Evolutionary conservation across 2,888 invertebrate genomes (phyloP), one percentile per base, ranked within the genome.

Genomic region (Phengaris arion): DNA sequence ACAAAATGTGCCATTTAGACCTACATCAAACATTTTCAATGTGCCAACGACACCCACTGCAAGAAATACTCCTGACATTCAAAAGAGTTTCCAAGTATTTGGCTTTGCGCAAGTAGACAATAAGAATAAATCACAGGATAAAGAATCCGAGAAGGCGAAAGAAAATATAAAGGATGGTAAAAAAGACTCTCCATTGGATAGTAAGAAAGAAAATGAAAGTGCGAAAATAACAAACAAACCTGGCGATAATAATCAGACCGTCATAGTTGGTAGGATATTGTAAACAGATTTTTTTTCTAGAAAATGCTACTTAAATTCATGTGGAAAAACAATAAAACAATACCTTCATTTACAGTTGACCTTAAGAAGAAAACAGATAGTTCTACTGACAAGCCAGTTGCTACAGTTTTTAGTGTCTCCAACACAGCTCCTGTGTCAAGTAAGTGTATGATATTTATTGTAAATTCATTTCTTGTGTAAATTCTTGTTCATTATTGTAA

Each of bases 1-100:
- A 82, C 86, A 82, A 74, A 78, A 48, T 13, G 80, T 81, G 76
- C 74, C 77, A 76, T 84, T 85, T 6, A 89, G 90, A 84, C 85
- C 87, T 3, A 78, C 87, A 22, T 83, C 86, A 0, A 88, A 86
- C 77, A 78, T 88, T 55, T 90, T 90, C 77, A 87, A 81, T 88
- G 90, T 81, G 75, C 83, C 13, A 77, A 84, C 9, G 79, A 84
- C 2, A 79, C 84, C 2, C 79, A 85, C 55, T 72, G 80, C n/a
- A 82, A 77, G 86, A 75, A 85, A 83, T 79, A 85, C 86, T 46
- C 84, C 83, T 3, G 87, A 88, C 80, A 82, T 87, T 59, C 76
- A 87, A 57, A 88, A 86, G 82, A 83, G 81, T 57, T 75, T 77
- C 22, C 81, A 84, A 83, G 81, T 82, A 55, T 74, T 79, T 35